Conservation (phyloP, 1,140 invertebrate species). For the Bombus cullumanus region DNA sequence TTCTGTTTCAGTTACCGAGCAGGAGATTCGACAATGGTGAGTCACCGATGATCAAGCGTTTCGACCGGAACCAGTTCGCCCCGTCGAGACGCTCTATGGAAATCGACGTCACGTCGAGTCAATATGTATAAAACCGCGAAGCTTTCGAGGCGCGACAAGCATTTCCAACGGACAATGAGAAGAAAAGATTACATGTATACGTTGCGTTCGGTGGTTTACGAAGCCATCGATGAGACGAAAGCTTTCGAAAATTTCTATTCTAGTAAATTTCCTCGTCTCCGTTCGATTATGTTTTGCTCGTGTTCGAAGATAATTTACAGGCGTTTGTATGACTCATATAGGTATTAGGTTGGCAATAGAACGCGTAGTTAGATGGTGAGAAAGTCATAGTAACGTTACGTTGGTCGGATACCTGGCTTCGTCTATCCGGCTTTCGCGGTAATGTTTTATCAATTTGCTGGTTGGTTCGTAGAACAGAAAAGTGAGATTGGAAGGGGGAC, state of each 20-base stretch:
- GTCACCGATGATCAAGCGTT: conserved; percentile 71
- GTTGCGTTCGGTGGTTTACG: neutral
- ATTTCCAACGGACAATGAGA: too few relatives aligned
- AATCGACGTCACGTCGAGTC: neutral
- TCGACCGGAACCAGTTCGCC: neutral
- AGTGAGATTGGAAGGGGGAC: neutral
- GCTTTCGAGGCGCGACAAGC: too few relatives aligned
- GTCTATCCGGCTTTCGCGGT: neutral
- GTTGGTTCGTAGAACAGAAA: neutral
- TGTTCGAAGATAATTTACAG: too few relatives aligned
- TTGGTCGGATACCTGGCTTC: neutral
- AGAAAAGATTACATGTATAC: too few relatives aligned
- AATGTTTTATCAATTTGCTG: neutral
- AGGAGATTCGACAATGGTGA: conserved; percentile 93
- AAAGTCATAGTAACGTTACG: neutral
- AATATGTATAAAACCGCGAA: too few relatives aligned
- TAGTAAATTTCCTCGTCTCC: neutral
- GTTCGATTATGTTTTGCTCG: neutral
- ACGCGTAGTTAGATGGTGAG: neutral
- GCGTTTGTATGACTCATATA: neutral
- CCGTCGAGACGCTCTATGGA: neutral
- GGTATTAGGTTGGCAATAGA: too few relatives aligned
- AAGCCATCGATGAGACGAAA: neutral
- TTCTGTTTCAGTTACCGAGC: conserved; percentile 91
- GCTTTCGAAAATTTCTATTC: neutral